phyloP scores from a whole-genome alignment of 2,113 vertebrate genomes.

The Herpetotheres cachinnans region DNA sequence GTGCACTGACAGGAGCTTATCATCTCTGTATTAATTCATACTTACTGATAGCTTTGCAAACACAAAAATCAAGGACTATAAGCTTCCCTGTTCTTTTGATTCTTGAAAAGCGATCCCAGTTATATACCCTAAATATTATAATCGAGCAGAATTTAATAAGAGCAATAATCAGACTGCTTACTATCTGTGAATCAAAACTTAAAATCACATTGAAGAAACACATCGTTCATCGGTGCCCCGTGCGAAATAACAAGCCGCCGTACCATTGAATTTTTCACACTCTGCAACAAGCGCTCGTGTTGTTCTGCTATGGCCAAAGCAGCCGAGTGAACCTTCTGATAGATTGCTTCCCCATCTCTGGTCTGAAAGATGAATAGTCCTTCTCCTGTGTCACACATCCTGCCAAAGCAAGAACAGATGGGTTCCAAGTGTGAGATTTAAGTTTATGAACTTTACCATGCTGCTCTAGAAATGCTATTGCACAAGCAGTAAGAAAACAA shows the following conservation, averaged over 20 bases:
- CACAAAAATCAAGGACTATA: neutral
- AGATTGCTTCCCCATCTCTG: conserved; percentile 82
- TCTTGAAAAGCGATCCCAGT: neutral
- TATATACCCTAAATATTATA: neutral
- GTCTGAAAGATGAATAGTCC: conserved; percentile 87
- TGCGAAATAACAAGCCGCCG: neutral
- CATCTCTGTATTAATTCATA: neutral
- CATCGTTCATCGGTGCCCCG: neutral
- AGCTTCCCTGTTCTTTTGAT: neutral
- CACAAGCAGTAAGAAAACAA: neutral
- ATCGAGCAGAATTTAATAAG: neutral
- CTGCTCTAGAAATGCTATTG: rapidly evolving
- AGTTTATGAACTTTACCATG: rapidly evolving
- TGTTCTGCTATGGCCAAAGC: conserved; percentile 82
- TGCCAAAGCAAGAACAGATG: conserved; percentile 56
- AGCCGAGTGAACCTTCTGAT: conserved; percentile 82
- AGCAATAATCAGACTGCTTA: neutral
- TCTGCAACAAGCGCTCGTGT: conserved; percentile 74
- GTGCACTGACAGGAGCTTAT: neutral
- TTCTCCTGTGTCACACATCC: conserved; percentile 87
- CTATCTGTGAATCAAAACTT: neutral
- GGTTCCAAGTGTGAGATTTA: neutral
- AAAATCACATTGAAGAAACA: neutral
- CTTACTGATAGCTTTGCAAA: neutral
- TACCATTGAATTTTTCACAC: conserved; percentile 77